Conservation (phyloP, 1,140 invertebrate species). For the Macrostomum lignano region DNA sequence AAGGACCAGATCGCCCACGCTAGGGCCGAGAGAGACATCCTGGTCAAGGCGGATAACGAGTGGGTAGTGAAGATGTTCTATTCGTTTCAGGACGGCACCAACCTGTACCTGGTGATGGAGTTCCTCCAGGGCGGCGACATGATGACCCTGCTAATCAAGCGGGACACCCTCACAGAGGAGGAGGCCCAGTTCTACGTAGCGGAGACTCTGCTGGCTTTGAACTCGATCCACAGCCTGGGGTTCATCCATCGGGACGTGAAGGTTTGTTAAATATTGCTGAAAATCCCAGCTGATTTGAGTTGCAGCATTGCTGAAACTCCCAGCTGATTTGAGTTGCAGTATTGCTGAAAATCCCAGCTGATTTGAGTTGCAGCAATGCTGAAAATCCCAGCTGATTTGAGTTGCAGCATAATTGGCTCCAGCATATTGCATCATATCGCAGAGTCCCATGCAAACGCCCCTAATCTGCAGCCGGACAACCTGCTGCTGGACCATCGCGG, state of each 20-base stretch:
- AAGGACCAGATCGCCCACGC: conserved; percentile 98
- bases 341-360: no score
- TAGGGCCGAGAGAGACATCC: conserved; percentile 76
- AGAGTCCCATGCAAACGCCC: no score
- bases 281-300: conserved; percentile 39
- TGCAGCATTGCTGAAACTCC: no score
- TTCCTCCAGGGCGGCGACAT: conserved; percentile 87
- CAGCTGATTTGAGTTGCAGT: no score
- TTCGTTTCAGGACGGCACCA: conserved; percentile 88
- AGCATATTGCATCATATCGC: no score
- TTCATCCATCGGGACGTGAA: conserved; percentile 99
- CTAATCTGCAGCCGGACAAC: conserved; percentile 95
- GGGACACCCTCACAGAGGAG: conserved; percentile 87
- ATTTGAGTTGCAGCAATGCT: no score
- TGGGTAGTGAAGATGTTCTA: conserved; percentile 99
- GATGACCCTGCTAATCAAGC: conserved; percentile 99
- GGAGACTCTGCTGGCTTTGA: conserved; percentile 85
- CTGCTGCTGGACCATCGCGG: conserved; percentile 49
- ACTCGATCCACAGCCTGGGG: conserved; percentile 92
- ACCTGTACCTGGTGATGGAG: conserved; percentile 98
- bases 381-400: no score
- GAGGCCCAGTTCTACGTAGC: conserved; percentile 96
- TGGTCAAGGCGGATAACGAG: conserved; percentile 92
- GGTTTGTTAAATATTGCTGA: conserved; percentile 85
- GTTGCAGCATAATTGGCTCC: no score